Evolutionary conservation across 2,888 invertebrate species (phyloP).

Genomic region (Helobdella robusta): DNA sequence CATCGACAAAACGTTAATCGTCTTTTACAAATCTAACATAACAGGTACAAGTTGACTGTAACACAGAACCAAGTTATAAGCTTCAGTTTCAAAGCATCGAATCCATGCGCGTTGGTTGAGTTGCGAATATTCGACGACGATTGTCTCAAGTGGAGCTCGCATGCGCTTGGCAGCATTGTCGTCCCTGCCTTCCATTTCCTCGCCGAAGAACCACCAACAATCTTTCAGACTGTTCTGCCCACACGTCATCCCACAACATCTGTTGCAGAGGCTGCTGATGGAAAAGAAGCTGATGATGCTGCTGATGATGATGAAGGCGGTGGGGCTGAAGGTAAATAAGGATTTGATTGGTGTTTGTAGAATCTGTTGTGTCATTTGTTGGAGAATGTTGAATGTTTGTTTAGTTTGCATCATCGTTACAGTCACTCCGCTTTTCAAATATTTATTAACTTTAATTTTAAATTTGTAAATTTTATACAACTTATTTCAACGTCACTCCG

Average conservation of each 20-base stretch:
- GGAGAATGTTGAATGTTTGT: too few species aligned
- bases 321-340: too few species aligned
- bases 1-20: too few species aligned
- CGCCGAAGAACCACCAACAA: neutral
- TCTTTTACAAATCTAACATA: too few species aligned
- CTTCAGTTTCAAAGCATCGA: neutral
- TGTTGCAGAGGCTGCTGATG: neutral
- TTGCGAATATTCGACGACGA: slow-evolving; percentile 2
- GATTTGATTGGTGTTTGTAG: too few species aligned
- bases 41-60: slow-evolving; percentile 1
- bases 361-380: too few species aligned
- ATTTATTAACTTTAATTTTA: too few species aligned
- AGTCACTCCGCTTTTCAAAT: too few species aligned
- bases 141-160: neutral
- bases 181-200: slow-evolving; percentile 5
- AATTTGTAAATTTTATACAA: too few species aligned
- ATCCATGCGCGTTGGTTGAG: neutral
- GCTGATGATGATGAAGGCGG: slow-evolving; percentile 2
- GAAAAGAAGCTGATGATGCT: neutral
- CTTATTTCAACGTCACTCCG: too few species aligned
- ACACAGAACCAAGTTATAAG: neutral
- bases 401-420: too few species aligned
- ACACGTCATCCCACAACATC: neutral
- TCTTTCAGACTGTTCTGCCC: neutral
- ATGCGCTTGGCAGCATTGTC: neutral